phyloP scores from a whole-genome alignment of 2,888 invertebrate genomes.

The Lepidochitona cinerea region DNA sequence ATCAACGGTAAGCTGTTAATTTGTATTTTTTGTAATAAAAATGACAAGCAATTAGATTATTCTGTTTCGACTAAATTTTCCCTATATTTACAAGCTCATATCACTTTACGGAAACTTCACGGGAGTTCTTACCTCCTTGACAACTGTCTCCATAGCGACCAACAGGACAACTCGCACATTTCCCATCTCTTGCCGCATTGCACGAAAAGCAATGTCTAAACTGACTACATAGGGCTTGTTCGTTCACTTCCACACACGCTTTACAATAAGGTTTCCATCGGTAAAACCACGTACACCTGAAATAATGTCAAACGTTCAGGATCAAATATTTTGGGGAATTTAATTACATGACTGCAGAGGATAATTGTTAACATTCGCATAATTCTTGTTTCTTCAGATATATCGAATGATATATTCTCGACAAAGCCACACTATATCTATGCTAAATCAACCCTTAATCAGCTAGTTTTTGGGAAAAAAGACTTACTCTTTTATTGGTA shows the following conservation, averaged over 20 bases:
- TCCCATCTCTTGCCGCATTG: neutral
- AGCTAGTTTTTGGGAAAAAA: neutral
- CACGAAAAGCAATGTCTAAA: neutral
- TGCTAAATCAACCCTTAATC: no score
- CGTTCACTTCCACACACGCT: neutral
- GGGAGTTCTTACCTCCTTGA: conserved; percentile 3
- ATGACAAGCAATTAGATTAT: no score
- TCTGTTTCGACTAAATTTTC: no score
- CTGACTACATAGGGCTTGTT: neutral
- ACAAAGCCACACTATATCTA: no score
- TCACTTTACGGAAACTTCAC: no score
- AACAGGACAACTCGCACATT: neutral
- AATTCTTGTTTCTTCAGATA: neutral
- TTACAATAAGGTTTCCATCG: neutral
- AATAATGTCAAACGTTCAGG: neutral
- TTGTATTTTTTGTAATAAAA: no score
- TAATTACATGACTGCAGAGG: neutral
- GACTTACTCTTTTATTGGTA: neutral
- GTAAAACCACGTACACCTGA: neutral
- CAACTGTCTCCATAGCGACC: neutral
- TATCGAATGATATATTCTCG: neutral
- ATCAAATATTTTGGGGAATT: neutral
- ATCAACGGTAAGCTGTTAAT: no score
- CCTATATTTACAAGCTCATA: no score
- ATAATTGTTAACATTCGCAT: neutral